phyloP scores from a whole-genome alignment of 2,113 vertebrate genomes.

The Corynorhinus townsendii region DNA sequence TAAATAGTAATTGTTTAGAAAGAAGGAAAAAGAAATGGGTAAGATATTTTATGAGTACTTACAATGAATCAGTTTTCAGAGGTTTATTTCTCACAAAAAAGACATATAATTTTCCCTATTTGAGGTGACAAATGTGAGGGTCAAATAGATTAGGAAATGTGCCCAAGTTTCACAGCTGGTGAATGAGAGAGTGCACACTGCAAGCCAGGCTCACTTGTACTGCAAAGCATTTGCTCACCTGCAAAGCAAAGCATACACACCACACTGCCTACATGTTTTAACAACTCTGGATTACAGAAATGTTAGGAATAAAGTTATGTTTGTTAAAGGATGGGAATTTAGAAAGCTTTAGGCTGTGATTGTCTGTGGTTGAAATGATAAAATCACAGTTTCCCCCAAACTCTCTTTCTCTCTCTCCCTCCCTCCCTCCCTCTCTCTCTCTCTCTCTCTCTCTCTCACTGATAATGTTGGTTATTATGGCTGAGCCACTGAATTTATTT shows the following conservation, averaged over 20 bases:
- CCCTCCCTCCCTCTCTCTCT: too few species aligned
- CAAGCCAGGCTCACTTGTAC: background rate
- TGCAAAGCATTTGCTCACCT: background rate
- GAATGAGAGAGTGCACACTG: background rate
- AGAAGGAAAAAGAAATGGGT: conserved; percentile 7
- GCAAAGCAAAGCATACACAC: background rate
- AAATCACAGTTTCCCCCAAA: background rate
- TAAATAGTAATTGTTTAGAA: background rate
- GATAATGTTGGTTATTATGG: background rate
- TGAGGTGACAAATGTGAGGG: conserved; percentile 9
- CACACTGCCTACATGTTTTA: background rate
- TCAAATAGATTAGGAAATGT: background rate
- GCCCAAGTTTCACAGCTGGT: background rate
- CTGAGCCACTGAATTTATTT: background rate
- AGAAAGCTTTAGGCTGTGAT: background rate
- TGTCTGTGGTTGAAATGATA: background rate
- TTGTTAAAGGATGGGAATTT: background rate
- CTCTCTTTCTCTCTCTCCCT: background rate
- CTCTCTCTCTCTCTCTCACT: too few species aligned
- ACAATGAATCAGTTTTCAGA: background rate
- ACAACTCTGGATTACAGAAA: background rate
- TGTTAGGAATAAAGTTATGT: background rate
- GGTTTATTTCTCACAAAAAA: background rate
- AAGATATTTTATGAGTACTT: background rate
- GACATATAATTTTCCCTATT: background rate